These are phyloP conservation scores for Thymelicus lineola DNA, from an alignment of 2,888 invertebrate genomes.

Conservation along the genomic window DNA sequence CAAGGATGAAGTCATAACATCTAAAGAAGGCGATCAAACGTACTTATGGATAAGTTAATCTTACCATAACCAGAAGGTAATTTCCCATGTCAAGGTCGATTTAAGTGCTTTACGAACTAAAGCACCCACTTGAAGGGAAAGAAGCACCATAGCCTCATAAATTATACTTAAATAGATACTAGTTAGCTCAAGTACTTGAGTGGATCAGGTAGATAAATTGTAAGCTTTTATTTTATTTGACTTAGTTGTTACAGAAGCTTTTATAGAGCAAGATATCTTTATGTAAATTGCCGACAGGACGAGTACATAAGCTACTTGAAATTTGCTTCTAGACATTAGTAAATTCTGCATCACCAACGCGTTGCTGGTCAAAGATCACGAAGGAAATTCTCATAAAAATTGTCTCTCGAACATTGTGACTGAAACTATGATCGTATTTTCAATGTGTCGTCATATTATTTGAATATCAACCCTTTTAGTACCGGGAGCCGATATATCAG, in stretches of 20 bases:
- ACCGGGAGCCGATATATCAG: no score
- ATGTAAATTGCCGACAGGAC: background rate
- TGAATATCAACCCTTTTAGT: no score
- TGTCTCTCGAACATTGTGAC: no score
- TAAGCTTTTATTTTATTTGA: conserved; percentile 32
- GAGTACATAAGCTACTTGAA: no score
- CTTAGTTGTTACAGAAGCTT: conserved; percentile 21
- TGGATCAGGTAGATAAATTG: conserved; percentile 28
- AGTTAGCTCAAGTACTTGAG: conserved; percentile 46
- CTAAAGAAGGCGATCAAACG: background rate
- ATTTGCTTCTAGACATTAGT: no score
- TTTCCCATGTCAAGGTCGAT: conserved; percentile 25
- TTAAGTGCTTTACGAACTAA: conserved; percentile 38
- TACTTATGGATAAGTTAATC: conserved; percentile 28
- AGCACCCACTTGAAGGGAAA: conserved; percentile 35
- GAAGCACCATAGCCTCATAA: conserved; percentile 43
- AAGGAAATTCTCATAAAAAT: no score
- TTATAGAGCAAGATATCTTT: conserved; percentile 16
- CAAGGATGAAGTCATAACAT: conserved; percentile 29
- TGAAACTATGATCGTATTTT: no score
- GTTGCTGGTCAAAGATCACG: no score
- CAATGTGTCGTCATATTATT: no score
- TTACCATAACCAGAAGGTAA: conserved; percentile 25
- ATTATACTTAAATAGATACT: conserved; percentile 53
- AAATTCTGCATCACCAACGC: no score